Conservation (phyloP, 2,888 invertebrate species). For the Hydraecia micacea region DNA sequence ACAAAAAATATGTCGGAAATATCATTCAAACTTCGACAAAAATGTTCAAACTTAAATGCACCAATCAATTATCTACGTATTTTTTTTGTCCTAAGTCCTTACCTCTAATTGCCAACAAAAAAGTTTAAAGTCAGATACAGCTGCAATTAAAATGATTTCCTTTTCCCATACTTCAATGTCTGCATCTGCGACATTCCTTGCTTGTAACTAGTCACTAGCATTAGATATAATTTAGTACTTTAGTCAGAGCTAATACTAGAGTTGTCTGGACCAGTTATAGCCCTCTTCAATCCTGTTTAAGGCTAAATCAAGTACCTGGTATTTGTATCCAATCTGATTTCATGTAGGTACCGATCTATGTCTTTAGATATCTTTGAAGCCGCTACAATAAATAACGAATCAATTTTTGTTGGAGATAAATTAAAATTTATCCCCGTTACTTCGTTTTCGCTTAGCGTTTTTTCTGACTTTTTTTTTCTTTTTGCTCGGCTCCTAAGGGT, state of each 20-base stretch:
- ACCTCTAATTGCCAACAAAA: constrained; percentile 10
- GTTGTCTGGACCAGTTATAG: constrained; percentile 51
- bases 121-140: background rate
- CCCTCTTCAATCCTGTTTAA: constrained; percentile 59
- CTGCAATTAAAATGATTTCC: constrained; percentile 55
- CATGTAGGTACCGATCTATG: constrained; percentile 11
- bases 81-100: constrained; percentile 13
- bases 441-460: too few species aligned
- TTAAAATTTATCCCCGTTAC: constrained; percentile 6
- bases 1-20: constrained; percentile 38
- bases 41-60: constrained; percentile 17
- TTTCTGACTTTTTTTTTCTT: too few species aligned
- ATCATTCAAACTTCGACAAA: constrained; percentile 15
- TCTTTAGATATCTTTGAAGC: background rate
- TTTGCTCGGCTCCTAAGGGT: too few species aligned
- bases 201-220: constrained; percentile 33
- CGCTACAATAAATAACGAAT: constrained; percentile 15
- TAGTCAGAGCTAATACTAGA: constrained; percentile 45
- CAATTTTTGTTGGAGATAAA: constrained; percentile 1
- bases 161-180: constrained; percentile 45
- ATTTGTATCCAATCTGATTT: constrained; percentile 39
- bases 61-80: constrained; percentile 12
- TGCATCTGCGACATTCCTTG: constrained; percentile 39
- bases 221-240: constrained; percentile 61
- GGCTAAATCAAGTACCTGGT: constrained; percentile 30